These are phyloP conservation scores for Habroteleia sp. DNA, from an alignment of 2,888 invertebrate genomes.

Conservation along the genomic window DNA sequence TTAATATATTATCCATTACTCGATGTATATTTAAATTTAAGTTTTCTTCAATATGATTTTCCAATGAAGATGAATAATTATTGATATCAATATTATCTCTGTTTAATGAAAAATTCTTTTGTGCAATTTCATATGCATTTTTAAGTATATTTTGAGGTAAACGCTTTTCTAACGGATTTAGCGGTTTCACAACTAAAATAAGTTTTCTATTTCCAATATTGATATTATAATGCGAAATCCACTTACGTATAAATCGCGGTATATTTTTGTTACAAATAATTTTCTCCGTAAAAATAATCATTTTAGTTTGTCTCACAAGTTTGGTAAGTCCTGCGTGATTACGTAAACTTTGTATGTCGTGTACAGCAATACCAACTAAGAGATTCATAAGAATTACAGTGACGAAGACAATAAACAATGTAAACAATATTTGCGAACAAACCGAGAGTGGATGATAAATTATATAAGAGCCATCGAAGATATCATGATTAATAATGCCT, in stretches of 20 bases:
- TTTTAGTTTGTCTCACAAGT: slow-evolving; percentile 81
- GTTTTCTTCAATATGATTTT: slow-evolving; percentile 67
- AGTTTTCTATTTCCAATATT: slow-evolving; percentile 79
- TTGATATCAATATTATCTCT: slow-evolving; percentile 67
- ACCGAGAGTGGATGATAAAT: slow-evolving; percentile 77
- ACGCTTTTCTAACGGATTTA: slow-evolving; percentile 81
- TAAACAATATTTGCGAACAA: slow-evolving; percentile 78
- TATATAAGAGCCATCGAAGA: slow-evolving; percentile 73
- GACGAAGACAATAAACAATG: slow-evolving; percentile 79
- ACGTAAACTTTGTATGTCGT: slow-evolving; percentile 81
- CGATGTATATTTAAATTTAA: slow-evolving; percentile 65
- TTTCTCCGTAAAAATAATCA: slow-evolving; percentile 81
- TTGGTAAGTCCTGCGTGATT: slow-evolving; percentile 82
- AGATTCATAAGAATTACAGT: slow-evolving; percentile 80
- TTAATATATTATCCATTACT: slow-evolving; percentile 70
- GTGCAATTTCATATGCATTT: slow-evolving; percentile 81
- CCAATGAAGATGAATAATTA: slow-evolving; percentile 71
- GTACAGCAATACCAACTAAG: slow-evolving; percentile 80
- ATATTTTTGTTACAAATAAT: slow-evolving; percentile 80
- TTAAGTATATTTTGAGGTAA: slow-evolving; percentile 80
- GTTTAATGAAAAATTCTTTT: slow-evolving; percentile 72
- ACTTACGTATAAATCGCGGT: slow-evolving; percentile 77
- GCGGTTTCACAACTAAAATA: slow-evolving; percentile 81
- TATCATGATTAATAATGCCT: slow-evolving; percentile 75
- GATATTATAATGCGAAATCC: slow-evolving; percentile 80